Percentiles rank a stretch among this genome's conserved stretches.
These are phyloP conservation scores for Pelagia noctiluca DNA, from an alignment of 30 jellyfish, hydroid and myxozoan species.

Conservation along the genomic window DNA sequence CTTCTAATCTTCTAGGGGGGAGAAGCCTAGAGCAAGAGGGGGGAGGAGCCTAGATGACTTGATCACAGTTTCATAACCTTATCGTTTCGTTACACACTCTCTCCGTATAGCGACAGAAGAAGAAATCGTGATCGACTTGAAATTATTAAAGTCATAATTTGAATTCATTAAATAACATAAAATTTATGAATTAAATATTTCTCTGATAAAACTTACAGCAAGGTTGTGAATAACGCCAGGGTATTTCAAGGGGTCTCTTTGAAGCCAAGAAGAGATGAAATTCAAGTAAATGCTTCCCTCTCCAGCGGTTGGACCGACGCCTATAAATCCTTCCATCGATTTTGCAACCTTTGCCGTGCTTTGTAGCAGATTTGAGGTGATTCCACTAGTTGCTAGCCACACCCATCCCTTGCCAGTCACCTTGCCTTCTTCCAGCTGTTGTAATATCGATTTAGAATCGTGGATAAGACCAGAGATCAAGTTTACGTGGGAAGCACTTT, in stretches of 20 bases:
- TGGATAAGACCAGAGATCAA: conserved; percentile 71
- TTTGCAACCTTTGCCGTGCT: conserved; percentile 69
- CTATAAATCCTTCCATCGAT: conserved; percentile 91
- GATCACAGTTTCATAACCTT: too few species aligned
- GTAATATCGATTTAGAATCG: conserved; percentile 50
- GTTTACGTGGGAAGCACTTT: conserved; percentile 87
- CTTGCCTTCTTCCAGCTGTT: conserved; percentile 50
- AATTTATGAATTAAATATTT: neutral
- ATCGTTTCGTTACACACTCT: too few species aligned
- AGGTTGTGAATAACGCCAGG: conserved; percentile 91
- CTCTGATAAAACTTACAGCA: conserved; percentile 89
- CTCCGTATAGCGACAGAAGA: too few species aligned
- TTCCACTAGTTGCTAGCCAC: conserved; percentile 84
- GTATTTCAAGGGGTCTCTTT: conserved; percentile 72
- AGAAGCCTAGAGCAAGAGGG: too few species aligned
- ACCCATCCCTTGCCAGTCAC: conserved; percentile 95
- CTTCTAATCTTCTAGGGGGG: too few species aligned
- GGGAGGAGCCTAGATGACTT: too few species aligned
- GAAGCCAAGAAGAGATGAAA: conserved; percentile 88
- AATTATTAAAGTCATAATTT: too few species aligned
- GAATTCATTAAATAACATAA: too few species aligned
- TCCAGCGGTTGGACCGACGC: conserved; percentile 87
- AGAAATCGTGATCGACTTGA: too few species aligned
- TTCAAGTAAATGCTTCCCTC: conserved; percentile 89
- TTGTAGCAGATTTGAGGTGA: conserved; percentile 58